phyloP scores from a whole-genome alignment of 2,797 vertebrate genomes.

The Synanceia verrucosa region DNA sequence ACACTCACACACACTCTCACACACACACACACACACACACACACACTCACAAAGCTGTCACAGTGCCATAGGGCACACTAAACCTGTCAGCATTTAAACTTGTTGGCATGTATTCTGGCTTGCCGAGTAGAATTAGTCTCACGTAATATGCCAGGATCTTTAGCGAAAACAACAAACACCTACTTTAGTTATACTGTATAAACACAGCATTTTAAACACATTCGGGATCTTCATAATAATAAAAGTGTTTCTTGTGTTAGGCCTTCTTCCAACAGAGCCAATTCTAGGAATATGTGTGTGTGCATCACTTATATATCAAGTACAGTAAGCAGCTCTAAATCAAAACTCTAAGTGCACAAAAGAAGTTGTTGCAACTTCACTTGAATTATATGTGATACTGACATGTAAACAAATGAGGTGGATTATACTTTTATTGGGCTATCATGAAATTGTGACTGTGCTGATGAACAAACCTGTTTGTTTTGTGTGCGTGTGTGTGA shows the following conservation, averaged over 20 bases:
- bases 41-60: constrained; percentile 48
- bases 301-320: not conserved
- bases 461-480: constrained; percentile 54
- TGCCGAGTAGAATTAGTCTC: constrained; percentile 67
- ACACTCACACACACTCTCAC: constrained; percentile 17
- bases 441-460: constrained; percentile 50
- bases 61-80: constrained; percentile 68
- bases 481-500: constrained; percentile 12
- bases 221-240: constrained; percentile 10
- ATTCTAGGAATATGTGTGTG: not conserved
- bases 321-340: constrained; percentile 15
- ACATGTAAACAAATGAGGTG: constrained; percentile 63
- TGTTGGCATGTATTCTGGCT: constrained; percentile 57
- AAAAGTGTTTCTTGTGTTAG: not conserved
- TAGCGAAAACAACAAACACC: constrained; percentile 50
- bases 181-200: constrained; percentile 25
- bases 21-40: constrained; percentile 27
- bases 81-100: constrained; percentile 69
- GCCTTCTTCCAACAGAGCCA: not conserved
- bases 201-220: constrained; percentile 25
- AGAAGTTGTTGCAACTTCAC: constrained; percentile 55
- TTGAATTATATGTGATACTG: constrained; percentile 41
- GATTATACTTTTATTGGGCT: constrained; percentile 59
- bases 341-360: constrained; percentile 30
- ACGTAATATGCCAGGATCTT: constrained; percentile 52